Conservation (phyloP, 2,113 vertebrate genomes). For the Podarcis cretensis region DNA sequence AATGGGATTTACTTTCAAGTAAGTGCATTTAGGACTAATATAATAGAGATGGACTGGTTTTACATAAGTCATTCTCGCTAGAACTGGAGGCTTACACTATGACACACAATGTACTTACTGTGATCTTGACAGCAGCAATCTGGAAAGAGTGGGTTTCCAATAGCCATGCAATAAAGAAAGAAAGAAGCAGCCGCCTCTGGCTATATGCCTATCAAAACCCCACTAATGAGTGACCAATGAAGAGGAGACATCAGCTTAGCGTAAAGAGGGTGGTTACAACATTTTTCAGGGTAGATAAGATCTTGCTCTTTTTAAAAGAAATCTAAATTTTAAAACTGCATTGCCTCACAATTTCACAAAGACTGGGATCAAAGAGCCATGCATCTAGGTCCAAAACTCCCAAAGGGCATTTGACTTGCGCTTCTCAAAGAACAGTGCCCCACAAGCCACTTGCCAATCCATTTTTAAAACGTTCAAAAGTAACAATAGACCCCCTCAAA, state of each 20-base stretch:
- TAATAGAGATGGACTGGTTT: neutral
- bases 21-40: neutral
- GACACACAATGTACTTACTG: conserved; percentile 50
- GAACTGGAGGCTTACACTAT: neutral
- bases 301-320: neutral
- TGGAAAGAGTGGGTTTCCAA: conserved; percentile 30
- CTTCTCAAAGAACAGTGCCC: neutral
- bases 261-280: neutral
- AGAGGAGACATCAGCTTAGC: neutral
- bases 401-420: neutral
- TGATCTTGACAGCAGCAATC: neutral
- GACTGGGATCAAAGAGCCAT: neutral
- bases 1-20: neutral
- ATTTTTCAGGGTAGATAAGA: neutral
- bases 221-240: conserved; percentile 54
- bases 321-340: neutral
- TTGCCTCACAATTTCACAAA: neutral
- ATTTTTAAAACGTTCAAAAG: neutral
- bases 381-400: neutral
- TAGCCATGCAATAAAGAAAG: conserved; percentile 32
- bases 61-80: neutral
- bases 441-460: neutral
- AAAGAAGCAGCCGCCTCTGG: neutral
- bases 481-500: neutral
- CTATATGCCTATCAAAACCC: neutral